A percentile compares a stretch with the other conserved stretches of the same genome.
phyloP scores from a whole-genome alignment of 2,797 vertebrate genomes.

The Erpetoichthys calabaricus region DNA sequence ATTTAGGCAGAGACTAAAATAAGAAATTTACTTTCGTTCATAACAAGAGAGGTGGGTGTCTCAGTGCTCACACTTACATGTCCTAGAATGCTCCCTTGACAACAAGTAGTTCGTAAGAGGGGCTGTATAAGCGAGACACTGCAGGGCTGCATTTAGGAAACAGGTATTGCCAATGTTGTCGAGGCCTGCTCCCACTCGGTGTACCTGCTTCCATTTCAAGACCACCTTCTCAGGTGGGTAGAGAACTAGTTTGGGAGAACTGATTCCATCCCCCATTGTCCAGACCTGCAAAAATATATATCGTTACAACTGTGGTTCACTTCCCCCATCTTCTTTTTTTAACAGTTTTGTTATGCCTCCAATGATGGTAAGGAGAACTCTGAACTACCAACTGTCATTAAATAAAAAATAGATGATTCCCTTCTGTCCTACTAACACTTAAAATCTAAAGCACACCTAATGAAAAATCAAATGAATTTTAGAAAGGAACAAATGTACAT shows the following conservation, averaged over 20 bases:
- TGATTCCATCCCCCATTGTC: constrained; percentile 73
- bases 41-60: too few relatives aligned
- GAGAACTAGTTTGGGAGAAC: constrained; percentile 77
- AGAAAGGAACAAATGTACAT: too few relatives aligned
- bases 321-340: too few relatives aligned
- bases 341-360: too few relatives aligned
- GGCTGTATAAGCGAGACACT: constrained; percentile 88
- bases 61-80: constrained; percentile 52
- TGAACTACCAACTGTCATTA: too few relatives aligned
- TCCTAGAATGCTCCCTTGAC: constrained; percentile 85
- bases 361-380: too few relatives aligned
- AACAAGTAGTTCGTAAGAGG: constrained; percentile 91
- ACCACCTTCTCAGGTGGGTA: constrained; percentile 80
- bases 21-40: too few relatives aligned
- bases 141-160: constrained; percentile 86
- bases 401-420: too few relatives aligned
- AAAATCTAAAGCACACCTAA: too few relatives aligned
- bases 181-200: constrained; percentile 82
- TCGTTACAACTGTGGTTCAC: neutral
- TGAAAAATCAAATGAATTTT: too few relatives aligned
- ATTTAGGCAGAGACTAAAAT: too few relatives aligned
- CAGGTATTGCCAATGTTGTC: constrained; percentile 95
- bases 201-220: constrained; percentile 79
- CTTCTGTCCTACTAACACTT: too few relatives aligned
- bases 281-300: constrained; percentile 32